Conservation (phyloP, 2,888 invertebrate species). For the Synanthedon vespiformis region DNA sequence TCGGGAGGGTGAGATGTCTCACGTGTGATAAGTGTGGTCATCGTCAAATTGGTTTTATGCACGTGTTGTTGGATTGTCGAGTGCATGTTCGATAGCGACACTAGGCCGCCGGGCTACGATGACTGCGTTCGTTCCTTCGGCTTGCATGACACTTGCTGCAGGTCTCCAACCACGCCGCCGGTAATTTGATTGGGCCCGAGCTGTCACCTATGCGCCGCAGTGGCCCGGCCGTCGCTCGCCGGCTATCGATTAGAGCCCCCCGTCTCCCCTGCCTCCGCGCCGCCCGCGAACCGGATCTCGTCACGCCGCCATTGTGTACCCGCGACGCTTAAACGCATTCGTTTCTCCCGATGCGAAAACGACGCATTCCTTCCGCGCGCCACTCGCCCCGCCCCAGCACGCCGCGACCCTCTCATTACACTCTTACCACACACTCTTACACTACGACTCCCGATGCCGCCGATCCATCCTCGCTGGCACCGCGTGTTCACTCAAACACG, state of each 20-base stretch:
- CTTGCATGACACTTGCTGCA: conserved; percentile 50
- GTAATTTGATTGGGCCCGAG: conserved; percentile 69
- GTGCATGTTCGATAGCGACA: conserved; percentile 30
- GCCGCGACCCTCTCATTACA: conserved; percentile 56
- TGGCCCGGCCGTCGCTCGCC: conserved; percentile 68
- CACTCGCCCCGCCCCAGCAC: conserved; percentile 37
- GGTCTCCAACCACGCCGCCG: conserved; percentile 57
- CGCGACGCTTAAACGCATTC: conserved; percentile 71
- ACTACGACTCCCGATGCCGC: conserved; percentile 17
- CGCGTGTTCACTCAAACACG: too few relatives aligned
- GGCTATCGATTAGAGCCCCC: conserved; percentile 67
- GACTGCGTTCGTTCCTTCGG: conserved; percentile 31
- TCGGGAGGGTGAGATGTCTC: conserved; percentile 24
- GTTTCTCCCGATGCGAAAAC: conserved; percentile 72
- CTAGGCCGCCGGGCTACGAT: conserved; percentile 6
- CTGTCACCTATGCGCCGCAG: conserved; percentile 70
- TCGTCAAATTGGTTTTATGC: conserved; percentile 40
- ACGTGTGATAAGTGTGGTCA: conserved; percentile 38
- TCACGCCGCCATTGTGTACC: conserved; percentile 71
- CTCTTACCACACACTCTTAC: conserved; percentile 41
- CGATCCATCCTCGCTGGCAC: conserved; percentile 10
- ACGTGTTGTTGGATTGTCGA: conserved; percentile 30
- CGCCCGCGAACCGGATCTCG: conserved; percentile 70
- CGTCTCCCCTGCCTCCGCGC: conserved; percentile 36
- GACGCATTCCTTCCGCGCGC: conserved; percentile 70